Percentiles rank a stretch among this genome's conserved stretches.
phyloP scores from a whole-genome alignment of 2,113 vertebrate species.

The Platanista minor region DNA sequence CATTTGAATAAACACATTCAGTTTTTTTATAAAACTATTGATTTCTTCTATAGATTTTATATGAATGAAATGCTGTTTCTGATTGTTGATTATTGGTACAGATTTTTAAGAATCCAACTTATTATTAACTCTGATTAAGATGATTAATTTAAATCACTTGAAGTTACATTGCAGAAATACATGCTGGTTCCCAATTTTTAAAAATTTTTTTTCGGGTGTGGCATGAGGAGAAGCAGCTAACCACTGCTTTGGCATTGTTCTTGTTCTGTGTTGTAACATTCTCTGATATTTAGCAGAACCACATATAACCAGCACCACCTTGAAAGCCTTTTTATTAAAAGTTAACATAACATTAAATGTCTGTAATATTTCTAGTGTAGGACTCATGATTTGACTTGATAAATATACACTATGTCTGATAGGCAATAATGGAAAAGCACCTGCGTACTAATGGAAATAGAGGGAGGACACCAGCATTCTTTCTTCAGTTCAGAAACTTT shows the following conservation, averaged over 20 bases:
- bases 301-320: not conserved
- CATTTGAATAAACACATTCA: not conserved
- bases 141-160: not conserved
- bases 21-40: not conserved
- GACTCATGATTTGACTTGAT: not conserved
- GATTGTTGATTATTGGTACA: not conserved
- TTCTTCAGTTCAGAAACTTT: not conserved
- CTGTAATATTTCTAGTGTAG: not conserved
- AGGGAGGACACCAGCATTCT: not conserved
- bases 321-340: not conserved
- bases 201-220: not conserved
- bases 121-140: not conserved
- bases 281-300: not conserved
- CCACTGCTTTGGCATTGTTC: not conserved
- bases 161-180: not conserved
- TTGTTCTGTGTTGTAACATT: not conserved
- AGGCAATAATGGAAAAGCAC: not conserved
- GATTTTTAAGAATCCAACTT: not conserved
- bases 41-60: not conserved
- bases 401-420: not conserved
- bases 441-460: not conserved
- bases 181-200: not conserved
- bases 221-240: accelerated
- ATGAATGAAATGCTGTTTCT: not conserved
- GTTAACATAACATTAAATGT: not conserved